phyloP scores from a whole-genome alignment of 1,140 invertebrate genomes.

The Glomeris maerens region DNA sequence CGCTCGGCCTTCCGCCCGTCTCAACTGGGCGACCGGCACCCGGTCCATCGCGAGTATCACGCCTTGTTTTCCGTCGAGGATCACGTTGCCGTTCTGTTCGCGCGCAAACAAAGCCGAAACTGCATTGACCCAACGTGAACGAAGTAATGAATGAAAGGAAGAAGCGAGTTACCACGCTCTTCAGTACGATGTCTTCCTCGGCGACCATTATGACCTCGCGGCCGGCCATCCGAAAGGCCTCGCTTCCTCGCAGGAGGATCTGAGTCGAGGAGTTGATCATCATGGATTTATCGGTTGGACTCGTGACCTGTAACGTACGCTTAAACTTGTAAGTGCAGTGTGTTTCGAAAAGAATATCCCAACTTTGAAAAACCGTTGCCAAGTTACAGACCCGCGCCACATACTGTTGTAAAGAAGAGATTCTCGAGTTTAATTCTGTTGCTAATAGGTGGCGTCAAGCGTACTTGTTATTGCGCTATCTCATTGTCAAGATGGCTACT shows the following conservation, averaged over 20 bases:
- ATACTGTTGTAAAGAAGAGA: too few relatives aligned
- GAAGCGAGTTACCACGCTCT: not conserved
- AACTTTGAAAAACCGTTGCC: too few relatives aligned
- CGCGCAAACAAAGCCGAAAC: slow-evolving; percentile 1
- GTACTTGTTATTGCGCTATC: too few relatives aligned
- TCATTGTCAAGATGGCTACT: too few relatives aligned
- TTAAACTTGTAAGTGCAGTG: too few relatives aligned
- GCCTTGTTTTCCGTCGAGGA: not conserved
- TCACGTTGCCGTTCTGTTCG: slow-evolving; percentile 6
- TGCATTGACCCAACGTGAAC: not conserved
- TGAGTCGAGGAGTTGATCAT: not conserved
- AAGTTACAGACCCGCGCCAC: too few relatives aligned
- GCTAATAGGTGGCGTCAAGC: too few relatives aligned
- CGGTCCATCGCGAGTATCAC: slow-evolving; percentile 2
- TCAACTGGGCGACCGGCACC: slow-evolving; percentile 2
- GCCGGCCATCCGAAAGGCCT: not conserved
- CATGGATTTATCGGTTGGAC: slow-evolving; percentile 4
- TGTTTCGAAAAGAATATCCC: too few relatives aligned
- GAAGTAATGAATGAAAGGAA: not conserved
- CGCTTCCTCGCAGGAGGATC: slow-evolving; percentile 5
- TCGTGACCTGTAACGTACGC: slow-evolving; percentile 8
- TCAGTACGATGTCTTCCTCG: slow-evolving; percentile 5
- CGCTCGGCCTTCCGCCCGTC: slow-evolving; percentile 12
- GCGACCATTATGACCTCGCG: slow-evolving; percentile 6
- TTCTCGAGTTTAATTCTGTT: too few relatives aligned